Base-by-base conservation (phyloP, 2,113 vertebrate genomes). In the Zapornia atra region DNA sequence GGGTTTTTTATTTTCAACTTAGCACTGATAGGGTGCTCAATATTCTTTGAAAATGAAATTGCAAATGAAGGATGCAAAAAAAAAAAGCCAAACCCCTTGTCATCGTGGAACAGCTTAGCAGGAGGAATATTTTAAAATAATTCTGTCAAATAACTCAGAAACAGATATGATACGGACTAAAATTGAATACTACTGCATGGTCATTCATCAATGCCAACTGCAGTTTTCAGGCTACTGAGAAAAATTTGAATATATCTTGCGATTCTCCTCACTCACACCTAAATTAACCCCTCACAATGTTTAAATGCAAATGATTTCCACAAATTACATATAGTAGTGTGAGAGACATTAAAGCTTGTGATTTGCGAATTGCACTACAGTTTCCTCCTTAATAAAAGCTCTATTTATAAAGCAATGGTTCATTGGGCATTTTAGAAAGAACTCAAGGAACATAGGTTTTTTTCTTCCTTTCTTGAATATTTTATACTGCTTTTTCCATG, bases 121-220 rank as follows among this genome's bases (percentile, higher is more conserved):
- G 34, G 15, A 85, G 33, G 18, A 94, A 69, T 86, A 77, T 73
- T 86, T 70, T n/a, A 82, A 82, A 88, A 75, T 15, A n/a, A 60
- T 72, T 75, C 20, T 82, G 38, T 64, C 72, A 89, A 42, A 51
- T 60, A 71, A 22, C 57, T 82, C 77, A 68, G 42, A 66, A 94
- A 66, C 22, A 89, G 80, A 46, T 86, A 86, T 5, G 56, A 78
- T 53, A 78, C 0, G 3, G 29, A 56, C 36, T 78, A 71, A 92
- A 92, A 89, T 2, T 28, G 51, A 90, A 57, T 51, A 48, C 13
- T 54, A 34, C 54, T 75, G 60, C 56, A 66, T 12, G 18, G 65
- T 51, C 83, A 75, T 94, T 87, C 73, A 84, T 94, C 89, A 94
- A n/a, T 84, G 90, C 31, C 88, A 86, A 61, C 11, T 73, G n/a